These are phyloP conservation scores for Nomada flava DNA, from an alignment of 2,888 invertebrate species.

Conservation along the genomic window DNA sequence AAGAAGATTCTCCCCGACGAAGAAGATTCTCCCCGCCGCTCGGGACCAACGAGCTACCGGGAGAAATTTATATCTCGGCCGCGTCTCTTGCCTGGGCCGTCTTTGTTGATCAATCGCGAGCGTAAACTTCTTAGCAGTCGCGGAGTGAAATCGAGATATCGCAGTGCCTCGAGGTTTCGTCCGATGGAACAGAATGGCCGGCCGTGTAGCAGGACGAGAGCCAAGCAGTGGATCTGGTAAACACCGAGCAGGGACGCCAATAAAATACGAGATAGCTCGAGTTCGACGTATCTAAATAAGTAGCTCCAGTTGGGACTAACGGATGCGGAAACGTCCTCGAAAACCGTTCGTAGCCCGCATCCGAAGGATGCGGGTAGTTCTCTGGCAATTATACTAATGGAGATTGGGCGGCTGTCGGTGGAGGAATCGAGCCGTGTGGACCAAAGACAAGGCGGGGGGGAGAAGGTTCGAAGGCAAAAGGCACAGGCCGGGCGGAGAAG, in stretches of 20 bases:
- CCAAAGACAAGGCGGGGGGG: constrained; percentile 23
- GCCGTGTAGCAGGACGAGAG: no score
- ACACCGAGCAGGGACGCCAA: constrained; percentile 4
- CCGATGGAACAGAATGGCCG: background rate
- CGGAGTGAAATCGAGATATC: constrained; percentile 22
- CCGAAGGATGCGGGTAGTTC: constrained; percentile 78
- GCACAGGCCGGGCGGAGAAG: constrained; percentile 31
- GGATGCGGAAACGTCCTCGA: constrained; percentile 61
- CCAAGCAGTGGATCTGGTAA: background rate
- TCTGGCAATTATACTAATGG: constrained; percentile 84
- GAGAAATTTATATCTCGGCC: background rate
- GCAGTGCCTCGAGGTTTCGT: constrained; percentile 12
- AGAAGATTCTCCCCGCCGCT: background rate
- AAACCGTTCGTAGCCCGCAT: constrained; percentile 75
- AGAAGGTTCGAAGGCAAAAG: constrained; percentile 12
- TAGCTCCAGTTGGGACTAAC: constrained; percentile 45
- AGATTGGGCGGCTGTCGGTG: constrained; percentile 73
- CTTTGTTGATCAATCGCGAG: background rate
- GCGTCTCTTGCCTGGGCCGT: no score
- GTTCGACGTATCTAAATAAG: constrained; percentile 57
- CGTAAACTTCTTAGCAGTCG: constrained; percentile 23
- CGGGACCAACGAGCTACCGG: background rate
- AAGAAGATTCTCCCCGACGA: background rate
- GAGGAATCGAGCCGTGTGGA: constrained; percentile 34
- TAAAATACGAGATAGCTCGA: constrained; percentile 46